phyloP scores from a whole-genome alignment of 2,113 vertebrate genomes.

The Ranitomeya imitator region DNA sequence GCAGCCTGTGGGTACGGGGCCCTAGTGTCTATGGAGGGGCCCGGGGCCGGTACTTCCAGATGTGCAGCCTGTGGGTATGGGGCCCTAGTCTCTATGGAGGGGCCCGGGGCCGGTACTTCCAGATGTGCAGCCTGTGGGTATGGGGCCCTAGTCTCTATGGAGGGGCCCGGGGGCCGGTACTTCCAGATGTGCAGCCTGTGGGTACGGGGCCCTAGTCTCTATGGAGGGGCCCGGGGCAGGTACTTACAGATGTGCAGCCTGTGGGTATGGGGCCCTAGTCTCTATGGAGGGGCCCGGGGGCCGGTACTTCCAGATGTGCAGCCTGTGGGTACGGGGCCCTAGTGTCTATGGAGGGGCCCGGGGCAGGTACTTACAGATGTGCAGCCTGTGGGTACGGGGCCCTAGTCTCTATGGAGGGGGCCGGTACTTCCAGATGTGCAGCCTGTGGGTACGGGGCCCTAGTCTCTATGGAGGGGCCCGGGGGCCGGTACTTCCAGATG shows the following conservation, averaged over 20 bases:
- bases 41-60: not conserved
- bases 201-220: not conserved
- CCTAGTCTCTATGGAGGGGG: not conserved
- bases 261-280: not conserved
- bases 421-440: not conserved
- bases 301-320: not conserved
- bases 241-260: not conserved
- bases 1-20: too few relatives aligned
- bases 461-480: not conserved
- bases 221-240: not conserved
- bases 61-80: too few relatives aligned
- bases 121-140: too few relatives aligned
- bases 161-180: not conserved
- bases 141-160: not conserved
- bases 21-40: not conserved
- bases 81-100: not conserved
- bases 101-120: not conserved
- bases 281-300: not conserved
- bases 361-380: not conserved
- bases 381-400: too few relatives aligned
- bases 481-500: not conserved
- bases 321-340: too few relatives aligned
- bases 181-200: too few relatives aligned
- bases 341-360: not conserved
- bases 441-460: too few relatives aligned